phyloP scores from a whole-genome alignment of 2,888 invertebrate genomes.

The Bembecia ichneumoniformis region DNA sequence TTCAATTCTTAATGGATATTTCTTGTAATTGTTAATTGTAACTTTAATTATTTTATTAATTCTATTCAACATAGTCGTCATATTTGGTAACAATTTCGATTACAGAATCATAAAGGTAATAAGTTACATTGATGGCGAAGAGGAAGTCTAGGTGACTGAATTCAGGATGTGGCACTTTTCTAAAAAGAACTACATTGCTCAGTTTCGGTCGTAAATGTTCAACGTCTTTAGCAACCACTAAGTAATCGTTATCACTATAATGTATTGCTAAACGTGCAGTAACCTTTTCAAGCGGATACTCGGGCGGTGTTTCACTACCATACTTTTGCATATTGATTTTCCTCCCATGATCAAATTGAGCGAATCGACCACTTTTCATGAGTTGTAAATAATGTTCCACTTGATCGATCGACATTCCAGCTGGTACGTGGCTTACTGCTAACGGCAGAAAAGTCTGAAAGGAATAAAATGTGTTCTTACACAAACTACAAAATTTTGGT shows the following conservation, averaged over 20 bases:
- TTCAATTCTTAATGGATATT: too few species aligned
- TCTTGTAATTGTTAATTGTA: too few species aligned
- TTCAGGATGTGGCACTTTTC: background rate
- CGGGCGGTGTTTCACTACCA: conserved; percentile 37
- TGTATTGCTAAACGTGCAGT: conserved; percentile 58
- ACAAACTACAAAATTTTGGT: too few species aligned
- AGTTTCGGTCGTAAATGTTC: background rate
- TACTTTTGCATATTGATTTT: conserved; percentile 1
- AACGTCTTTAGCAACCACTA: conserved; percentile 30
- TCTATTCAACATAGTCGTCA: background rate
- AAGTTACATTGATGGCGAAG: background rate
- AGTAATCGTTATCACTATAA: conserved; percentile 67
- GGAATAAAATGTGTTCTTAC: background rate
- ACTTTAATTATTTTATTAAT: too few species aligned
- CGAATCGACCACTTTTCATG: background rate
- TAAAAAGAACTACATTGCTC: background rate
- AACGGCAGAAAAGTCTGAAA: background rate
- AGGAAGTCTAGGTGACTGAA: background rate
- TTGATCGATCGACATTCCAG: background rate
- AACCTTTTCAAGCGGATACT: conserved; percentile 49
- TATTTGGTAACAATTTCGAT: background rate
- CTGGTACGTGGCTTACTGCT: background rate
- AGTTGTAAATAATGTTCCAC: background rate
- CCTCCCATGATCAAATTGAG: background rate
- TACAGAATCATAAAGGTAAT: background rate